Percentiles rank a stretch among this genome's conserved stretches.
Conservation (phyloP, 2,113 vertebrate species). For the Tetrax tetrax region DNA sequence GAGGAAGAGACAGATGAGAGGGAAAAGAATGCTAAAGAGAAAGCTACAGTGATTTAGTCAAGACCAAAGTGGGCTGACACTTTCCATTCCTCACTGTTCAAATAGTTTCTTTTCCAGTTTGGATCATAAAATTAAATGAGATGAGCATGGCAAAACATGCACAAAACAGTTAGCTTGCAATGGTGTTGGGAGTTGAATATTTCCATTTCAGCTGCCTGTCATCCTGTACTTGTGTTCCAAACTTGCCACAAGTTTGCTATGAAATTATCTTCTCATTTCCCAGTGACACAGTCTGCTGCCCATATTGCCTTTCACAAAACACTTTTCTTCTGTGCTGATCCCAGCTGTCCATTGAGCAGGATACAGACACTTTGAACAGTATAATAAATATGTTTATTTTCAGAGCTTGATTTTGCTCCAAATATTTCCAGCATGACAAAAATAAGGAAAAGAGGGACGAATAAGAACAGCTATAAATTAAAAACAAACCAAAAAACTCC, state of each 20-base stretch:
- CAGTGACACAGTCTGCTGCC: neutral
- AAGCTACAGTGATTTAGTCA: neutral
- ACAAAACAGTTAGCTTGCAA: neutral
- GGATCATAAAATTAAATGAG: constrained; percentile 12
- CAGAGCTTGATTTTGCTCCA: constrained; percentile 35
- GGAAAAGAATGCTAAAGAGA: neutral
- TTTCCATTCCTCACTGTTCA: neutral
- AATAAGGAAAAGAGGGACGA: neutral
- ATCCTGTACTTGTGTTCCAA: neutral
- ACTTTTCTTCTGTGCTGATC: constrained; percentile 1
- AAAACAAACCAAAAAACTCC: neutral
- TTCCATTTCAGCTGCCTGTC: neutral
- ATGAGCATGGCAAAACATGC: constrained; percentile 14
- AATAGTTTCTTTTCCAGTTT: neutral
- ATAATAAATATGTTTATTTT: constrained; percentile 28
- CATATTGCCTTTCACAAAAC: neutral
- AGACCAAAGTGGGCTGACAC: neutral
- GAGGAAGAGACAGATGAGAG: constrained; percentile 4
- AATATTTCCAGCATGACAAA: constrained; percentile 63
- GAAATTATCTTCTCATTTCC: constrained; percentile 9
- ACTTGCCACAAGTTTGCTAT: neutral
- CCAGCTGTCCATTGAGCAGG: constrained; percentile 36
- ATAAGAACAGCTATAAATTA: constrained; percentile 27
- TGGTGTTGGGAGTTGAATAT: neutral
- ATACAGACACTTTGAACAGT: constrained; percentile 8